Percentiles rank a stretch among this genome's conserved stretches.
These are phyloP conservation scores for Trichonephila inaurata DNA, from an alignment of 1,140 invertebrate genomes.

Conservation along the genomic window DNA sequence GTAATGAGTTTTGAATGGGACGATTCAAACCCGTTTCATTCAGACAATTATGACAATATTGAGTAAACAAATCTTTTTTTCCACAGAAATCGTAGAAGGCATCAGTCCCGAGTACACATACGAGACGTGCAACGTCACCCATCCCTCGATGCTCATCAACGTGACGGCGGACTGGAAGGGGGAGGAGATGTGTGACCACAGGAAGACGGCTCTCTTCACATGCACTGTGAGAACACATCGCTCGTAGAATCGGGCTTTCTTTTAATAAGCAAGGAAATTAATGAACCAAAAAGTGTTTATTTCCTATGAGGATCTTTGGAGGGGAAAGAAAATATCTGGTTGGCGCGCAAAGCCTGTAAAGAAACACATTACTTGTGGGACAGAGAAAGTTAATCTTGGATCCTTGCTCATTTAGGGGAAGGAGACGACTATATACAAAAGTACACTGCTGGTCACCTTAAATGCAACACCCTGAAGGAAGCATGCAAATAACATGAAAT, in stretches of 20 bases:
- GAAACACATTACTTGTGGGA: too few relatives aligned
- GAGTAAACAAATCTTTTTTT: background rate
- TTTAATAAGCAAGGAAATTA: background rate
- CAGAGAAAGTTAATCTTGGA: too few relatives aligned
- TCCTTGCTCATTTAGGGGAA: too few relatives aligned
- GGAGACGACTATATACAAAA: too few relatives aligned
- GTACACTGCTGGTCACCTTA: too few relatives aligned
- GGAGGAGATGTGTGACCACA: background rate
- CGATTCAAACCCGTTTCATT: too few relatives aligned
- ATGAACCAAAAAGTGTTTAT: background rate
- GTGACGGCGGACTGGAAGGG: slow-evolving; percentile 11
- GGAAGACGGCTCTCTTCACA: background rate
- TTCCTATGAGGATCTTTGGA: background rate
- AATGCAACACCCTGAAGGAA: too few relatives aligned
- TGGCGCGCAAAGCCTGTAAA: too few relatives aligned
- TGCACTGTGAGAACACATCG: background rate
- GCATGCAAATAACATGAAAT: too few relatives aligned
- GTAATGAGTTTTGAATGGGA: too few relatives aligned
- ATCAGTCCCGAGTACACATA: background rate
- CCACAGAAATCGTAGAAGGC: slow-evolving; percentile 22
- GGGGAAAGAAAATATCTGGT: background rate
- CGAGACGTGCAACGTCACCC: background rate
- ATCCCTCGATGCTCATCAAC: background rate
- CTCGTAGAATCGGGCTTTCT: background rate
- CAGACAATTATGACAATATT: too few relatives aligned